These are phyloP conservation scores for Hypomecis atomaria DNA, from an alignment of 2,888 invertebrate species.

Conservation along the genomic window DNA sequence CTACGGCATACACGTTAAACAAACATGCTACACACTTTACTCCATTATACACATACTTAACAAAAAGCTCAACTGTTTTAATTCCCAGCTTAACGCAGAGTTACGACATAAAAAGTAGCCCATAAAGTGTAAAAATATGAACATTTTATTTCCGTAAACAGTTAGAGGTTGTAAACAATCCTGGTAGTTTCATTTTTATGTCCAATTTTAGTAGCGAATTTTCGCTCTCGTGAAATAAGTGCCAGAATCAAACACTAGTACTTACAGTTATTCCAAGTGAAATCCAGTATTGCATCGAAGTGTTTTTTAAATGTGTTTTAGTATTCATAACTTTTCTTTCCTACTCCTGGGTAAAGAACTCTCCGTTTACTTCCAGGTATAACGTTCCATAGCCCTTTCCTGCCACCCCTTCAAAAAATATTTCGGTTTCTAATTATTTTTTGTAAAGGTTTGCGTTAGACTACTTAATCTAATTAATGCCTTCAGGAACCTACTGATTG, in stretches of 20 bases:
- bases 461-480: no score
- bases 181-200: background rate
- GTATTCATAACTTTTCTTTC: no score
- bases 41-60: background rate
- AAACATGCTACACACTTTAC: background rate
- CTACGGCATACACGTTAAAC: background rate
- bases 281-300: no score
- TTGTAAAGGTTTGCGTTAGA: no score
- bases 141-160: slow-evolving; percentile 11
- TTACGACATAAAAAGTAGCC: slow-evolving; percentile 1
- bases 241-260: background rate
- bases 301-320: no score
- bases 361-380: no score
- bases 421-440: no score
- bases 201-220: background rate
- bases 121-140: slow-evolving; percentile 6
- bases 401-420: no score
- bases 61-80: background rate
- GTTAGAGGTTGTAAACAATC: slow-evolving; percentile 4
- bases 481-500: no score
- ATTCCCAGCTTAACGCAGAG: slow-evolving; percentile 1
- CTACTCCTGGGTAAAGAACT: no score
- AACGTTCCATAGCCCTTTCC: no score
- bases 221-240: background rate
- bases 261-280: background rate